Evolutionary conservation across 1,140 invertebrate species (phyloP).

Genomic region (Heliconius nattereri): DNA sequence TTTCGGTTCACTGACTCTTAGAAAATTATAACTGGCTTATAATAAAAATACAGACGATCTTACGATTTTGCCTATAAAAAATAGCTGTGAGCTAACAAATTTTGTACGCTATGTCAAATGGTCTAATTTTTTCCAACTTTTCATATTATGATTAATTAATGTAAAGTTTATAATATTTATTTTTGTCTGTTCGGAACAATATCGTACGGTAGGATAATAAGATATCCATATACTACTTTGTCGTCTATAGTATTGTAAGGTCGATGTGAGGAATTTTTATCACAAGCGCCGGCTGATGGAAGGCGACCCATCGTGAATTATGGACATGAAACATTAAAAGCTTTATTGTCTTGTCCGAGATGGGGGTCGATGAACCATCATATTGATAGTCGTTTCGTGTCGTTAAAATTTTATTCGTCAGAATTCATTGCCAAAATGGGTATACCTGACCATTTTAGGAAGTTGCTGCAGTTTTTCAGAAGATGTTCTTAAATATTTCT

Average conservation of each 20-base stretch:
- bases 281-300: constrained; percentile 52
- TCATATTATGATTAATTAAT: not conserved
- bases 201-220: not conserved
- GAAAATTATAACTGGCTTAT: constrained; percentile 23
- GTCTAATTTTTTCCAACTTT: not conserved
- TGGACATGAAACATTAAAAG: constrained; percentile 60
- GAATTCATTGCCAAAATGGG: constrained; percentile 15
- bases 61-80: not conserved
- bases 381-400: constrained; percentile 20
- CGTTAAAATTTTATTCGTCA: constrained; percentile 20
- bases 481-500: not conserved
- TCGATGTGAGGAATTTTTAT: constrained; percentile 63
- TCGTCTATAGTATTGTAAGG: not conserved
- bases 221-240: not conserved
- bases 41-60: not conserved
- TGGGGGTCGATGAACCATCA: constrained; percentile 44
- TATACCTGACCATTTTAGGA: not conserved
- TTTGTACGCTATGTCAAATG: too few species aligned
- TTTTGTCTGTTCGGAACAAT: not conserved
- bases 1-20: constrained; percentile 30
- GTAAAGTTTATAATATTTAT: not conserved
- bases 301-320: constrained; percentile 65
- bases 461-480: not conserved
- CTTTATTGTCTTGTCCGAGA: constrained; percentile 52
- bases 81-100: too few species aligned